Base-by-base conservation (phyloP, 2,113 vertebrate genomes). In the Zosterops hypoxanthus region DNA sequence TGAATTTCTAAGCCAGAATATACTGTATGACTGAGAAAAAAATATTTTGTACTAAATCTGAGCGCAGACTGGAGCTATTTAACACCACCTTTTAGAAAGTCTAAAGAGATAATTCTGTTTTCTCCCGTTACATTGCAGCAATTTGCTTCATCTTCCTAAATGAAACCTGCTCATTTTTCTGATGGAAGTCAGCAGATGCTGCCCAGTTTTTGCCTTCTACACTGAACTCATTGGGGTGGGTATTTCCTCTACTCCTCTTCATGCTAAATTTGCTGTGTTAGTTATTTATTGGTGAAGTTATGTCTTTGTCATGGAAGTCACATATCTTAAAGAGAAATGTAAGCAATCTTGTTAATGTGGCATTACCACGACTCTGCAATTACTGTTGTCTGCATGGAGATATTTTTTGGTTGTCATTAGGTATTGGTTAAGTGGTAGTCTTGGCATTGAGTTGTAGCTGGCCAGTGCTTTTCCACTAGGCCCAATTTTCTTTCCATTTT, bases 121-220 rank as follows among this genome's bases (percentile, higher is more conserved):
- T 47, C 20, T 63, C 26, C 17, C 24, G 5, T 36, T 89, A 66
- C 19, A 77, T 82, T 60, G 8, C 42, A 75, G 41, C 84, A 76
- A 94, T 96, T 81, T 90, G 57, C 82, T 94, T 88, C 70, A 92
- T 33, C 26, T 91, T 95, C 22, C 78, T 90, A 85, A 88, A 96
- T 61, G 42, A 87, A 92, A 97, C 36, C 42, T 68, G n/a, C 13
- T 85, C 10, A 49, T 95, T 44, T 95, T 47, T 92, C 82, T 8
- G 12, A 24, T 70, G 81, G 69, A 76, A 96, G 82, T 71, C 17
- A 11, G 31, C n/a, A 64, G 70, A 82, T 72, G 60, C 34, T 85
- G 29, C 65, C 57, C 86, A 80, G 49, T 19, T 66, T 83, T 94
- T 70, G 12, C n/a, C 49, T 79, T 73, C 22, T 26, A 71, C 13